Evolutionary conservation across 2,888 invertebrate genomes (phyloP).

Genomic region (Baronia brevicornis): DNA sequence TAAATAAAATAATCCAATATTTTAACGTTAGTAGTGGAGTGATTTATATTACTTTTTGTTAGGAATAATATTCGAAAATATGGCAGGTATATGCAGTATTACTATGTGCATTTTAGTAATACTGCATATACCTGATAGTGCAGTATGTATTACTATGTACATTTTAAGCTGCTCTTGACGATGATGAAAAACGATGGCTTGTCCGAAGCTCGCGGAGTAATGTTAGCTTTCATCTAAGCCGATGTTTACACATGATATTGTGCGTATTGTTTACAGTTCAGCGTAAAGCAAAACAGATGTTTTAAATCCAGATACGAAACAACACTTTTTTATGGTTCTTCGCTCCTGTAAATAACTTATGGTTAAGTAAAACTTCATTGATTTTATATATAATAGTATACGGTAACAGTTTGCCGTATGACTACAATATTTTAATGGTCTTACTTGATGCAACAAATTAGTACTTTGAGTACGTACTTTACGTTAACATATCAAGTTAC

Average conservation of each 20-base stretch:
- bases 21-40: slow-evolving; percentile 6
- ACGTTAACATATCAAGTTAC: no score
- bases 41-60: slow-evolving; percentile 4
- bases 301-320: slow-evolving; percentile 34
- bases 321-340: slow-evolving; percentile 27
- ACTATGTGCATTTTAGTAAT: slow-evolving; percentile 12
- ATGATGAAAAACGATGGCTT: no score
- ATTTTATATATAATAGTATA: no score
- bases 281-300: slow-evolving; percentile 54
- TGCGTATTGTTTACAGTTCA: slow-evolving; percentile 39
- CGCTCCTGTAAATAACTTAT: no score
- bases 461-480: no score
- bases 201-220: slow-evolving; percentile 37
- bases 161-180: no score
- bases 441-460: no score
- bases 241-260: slow-evolving; percentile 42
- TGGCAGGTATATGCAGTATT: no score
- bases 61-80: slow-evolving; percentile 8
- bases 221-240: slow-evolving; percentile 49
- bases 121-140: no score
- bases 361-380: no score
- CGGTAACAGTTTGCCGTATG: no score
- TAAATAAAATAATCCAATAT: slow-evolving; percentile 15
- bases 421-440: no score
- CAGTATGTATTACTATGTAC: not conserved